Conservation (phyloP, 2,113 vertebrate species). For the Camarhynchus parvulus region DNA sequence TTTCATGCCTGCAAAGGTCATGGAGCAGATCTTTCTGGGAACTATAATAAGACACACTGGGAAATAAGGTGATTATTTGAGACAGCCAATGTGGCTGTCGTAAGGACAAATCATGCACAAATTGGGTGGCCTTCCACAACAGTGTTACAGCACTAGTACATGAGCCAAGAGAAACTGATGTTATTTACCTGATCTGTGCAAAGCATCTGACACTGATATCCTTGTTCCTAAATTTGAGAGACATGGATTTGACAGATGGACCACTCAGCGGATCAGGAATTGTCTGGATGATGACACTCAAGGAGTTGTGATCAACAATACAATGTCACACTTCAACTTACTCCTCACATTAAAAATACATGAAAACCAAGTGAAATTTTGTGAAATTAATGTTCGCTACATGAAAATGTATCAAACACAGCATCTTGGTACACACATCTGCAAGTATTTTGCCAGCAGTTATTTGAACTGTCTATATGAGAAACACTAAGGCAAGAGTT, state of each 20-base stretch:
- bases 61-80: neutral
- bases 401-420: neutral
- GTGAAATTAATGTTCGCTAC: neutral
- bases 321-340: neutral
- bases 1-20: neutral
- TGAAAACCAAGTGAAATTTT: neutral
- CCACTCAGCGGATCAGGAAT: neutral
- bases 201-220: neutral
- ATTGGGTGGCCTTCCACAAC: neutral
- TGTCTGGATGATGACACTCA: neutral
- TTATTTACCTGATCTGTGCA: neutral
- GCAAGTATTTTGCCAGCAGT: neutral
- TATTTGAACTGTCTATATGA: neutral
- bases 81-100: neutral
- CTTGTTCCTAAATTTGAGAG: neutral
- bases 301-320: neutral
- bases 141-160: neutral
- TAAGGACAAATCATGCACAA: neutral
- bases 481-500: conserved; percentile 41
- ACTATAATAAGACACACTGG: neutral
- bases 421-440: neutral
- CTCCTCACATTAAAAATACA: neutral
- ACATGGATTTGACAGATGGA: neutral
- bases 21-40: neutral
- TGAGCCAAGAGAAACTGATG: neutral